Evolutionary conservation across 2,888 invertebrate genomes (phyloP).

Genomic region (Dasysyrphus albostriatus): DNA sequence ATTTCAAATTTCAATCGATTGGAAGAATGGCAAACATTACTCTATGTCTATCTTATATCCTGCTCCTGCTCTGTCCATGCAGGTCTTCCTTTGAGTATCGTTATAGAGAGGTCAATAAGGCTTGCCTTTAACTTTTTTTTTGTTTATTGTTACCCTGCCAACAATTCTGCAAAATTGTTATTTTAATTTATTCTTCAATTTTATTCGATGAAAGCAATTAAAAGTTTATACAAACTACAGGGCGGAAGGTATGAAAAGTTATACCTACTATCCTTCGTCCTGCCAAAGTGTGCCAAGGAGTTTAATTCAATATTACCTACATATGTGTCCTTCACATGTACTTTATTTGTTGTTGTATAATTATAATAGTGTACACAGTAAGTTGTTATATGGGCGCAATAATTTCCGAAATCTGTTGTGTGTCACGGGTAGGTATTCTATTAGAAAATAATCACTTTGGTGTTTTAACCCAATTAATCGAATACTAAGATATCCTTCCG

Average conservation of each 20-base stretch:
- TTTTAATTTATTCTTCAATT: slow-evolving; percentile 35
- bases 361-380: not conserved
- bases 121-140: slow-evolving; percentile 21
- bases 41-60: not conserved
- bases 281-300: slow-evolving; percentile 2
- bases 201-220: slow-evolving; percentile 57
- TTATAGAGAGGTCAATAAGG: slow-evolving; percentile 5
- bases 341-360: not conserved
- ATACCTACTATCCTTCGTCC: not conserved
- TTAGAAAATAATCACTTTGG: slow-evolving; percentile 8
- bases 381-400: not conserved
- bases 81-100: not conserved
- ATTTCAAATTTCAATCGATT: slow-evolving; percentile 12
- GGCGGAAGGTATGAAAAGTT: not conserved
- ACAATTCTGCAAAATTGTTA: slow-evolving; percentile 2
- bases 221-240: slow-evolving; percentile 39
- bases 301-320: not conserved
- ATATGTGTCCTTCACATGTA: not conserved
- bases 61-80: not conserved
- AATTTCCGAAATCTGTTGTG: not conserved
- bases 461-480: slow-evolving; percentile 35
- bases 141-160: slow-evolving; percentile 13
- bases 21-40: slow-evolving; percentile 10
- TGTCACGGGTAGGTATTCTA: not conserved
- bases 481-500: not conserved